Base-by-base conservation (phyloP, 2,113 vertebrate species). In the human (Homo sapiens) region DNA sequence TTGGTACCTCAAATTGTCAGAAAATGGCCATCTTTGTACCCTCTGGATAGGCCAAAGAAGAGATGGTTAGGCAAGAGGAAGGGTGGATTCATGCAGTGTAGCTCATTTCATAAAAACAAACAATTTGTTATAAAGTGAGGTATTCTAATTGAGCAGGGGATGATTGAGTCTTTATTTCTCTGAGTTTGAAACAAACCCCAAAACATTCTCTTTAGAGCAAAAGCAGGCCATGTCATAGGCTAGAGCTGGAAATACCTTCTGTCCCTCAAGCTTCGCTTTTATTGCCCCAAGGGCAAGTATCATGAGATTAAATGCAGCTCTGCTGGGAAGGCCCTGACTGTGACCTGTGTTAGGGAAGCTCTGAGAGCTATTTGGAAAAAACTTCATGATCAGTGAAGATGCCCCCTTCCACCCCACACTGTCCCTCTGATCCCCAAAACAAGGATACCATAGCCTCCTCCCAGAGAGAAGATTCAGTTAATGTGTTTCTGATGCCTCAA, bases 401-500 rank as follows among this genome's bases (percentile, higher is more conserved):
- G 55, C 18, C 50, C n/a, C n/a, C 57, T 91, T 87, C 80, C 50
- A 45, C 84, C 52, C 43, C 59, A 43, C 22, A 40, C 23, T 64
- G 72, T 90, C 72, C 68, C 93, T 82, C 82, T 95, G 90, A 82
- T 93, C 84, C 72, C 88, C 86, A 61, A 93, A 64, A 93, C 7
- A 8, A 83, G 40, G 64, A 32, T 91, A 7, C 32, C 48, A 94
- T 59, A 93, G 75, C 88, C 90, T 90, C 94, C 64, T 95, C 93
- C 96, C 48, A 22, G 64, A 96, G 96, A 95, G 38, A 95, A 92
- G 93, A 89, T 94, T 38, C 86, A 57, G 86, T 95, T 98, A 98
- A 98, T 98, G 80, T 89, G 94, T 97, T 98, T 97, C 98, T 97
- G 95, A 96, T 97, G 97, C 98, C 89, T 96, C 94, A 70, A 57